These are phyloP conservation scores for Calameuta idolon DNA, from an alignment of 2,888 invertebrate species.

Conservation along the genomic window DNA sequence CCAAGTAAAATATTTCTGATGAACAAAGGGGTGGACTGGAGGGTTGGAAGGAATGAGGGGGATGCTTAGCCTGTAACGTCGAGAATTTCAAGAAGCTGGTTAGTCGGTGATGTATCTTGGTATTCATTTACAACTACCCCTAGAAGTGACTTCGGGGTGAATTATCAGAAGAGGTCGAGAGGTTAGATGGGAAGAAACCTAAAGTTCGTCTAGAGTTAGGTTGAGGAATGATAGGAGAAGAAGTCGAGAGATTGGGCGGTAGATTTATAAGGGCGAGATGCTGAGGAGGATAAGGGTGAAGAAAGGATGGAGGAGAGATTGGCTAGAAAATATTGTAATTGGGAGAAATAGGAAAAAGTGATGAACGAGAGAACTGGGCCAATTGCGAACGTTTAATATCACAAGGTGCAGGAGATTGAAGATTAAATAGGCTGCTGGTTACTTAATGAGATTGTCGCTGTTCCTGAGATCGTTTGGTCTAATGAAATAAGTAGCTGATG, in stretches of 20 bases:
- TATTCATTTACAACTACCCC: background rate
- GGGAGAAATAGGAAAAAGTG: conserved; percentile 22
- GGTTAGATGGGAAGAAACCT: background rate
- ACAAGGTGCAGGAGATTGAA: conserved; percentile 28
- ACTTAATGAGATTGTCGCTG: conserved; percentile 46
- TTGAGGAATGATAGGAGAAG: conserved; percentile 1
- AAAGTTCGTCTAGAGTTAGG: background rate
- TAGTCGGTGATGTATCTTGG: background rate
- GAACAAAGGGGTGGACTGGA: background rate
- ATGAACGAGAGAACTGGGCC: conserved; percentile 12
- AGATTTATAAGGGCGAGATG: conserved; percentile 5
- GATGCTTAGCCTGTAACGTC: background rate
- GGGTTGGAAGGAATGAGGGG: background rate
- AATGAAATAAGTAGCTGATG: conserved; percentile 48
- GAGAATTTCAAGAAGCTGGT: background rate
- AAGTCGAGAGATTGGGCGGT: conserved; percentile 12
- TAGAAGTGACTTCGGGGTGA: background rate
- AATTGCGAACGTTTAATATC: background rate
- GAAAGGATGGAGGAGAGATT: conserved; percentile 2
- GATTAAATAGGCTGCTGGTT: conserved; percentile 25
- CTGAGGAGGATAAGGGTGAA: conserved; percentile 15
- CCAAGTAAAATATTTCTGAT: background rate
- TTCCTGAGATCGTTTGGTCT: conserved; percentile 40
- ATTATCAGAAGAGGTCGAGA: background rate
- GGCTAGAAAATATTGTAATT: conserved; percentile 32